phyloP scores from a whole-genome alignment of 1,140 invertebrate genomes.

The Drosophila baimaii region DNA sequence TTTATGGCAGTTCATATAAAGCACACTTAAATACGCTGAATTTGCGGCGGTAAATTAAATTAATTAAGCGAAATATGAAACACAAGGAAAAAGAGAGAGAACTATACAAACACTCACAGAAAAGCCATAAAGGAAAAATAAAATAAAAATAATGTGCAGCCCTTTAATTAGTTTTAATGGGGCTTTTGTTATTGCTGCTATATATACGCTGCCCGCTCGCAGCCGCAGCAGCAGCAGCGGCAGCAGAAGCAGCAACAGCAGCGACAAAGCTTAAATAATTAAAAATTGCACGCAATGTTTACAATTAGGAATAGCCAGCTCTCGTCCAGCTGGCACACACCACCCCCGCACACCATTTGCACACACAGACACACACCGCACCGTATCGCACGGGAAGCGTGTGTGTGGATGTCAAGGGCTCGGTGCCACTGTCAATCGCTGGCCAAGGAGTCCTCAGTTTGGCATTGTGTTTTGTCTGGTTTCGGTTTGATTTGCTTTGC shows the following conservation, averaged over 20 bases:
- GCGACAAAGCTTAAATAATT: slow-evolving; percentile 81
- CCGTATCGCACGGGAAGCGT: too few species aligned
- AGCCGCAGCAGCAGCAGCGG: slow-evolving; percentile 10
- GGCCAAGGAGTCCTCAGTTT: slow-evolving; percentile 75
- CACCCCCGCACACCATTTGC: slow-evolving; percentile 18
- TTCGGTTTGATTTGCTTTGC: slow-evolving; percentile 47
- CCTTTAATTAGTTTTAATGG: slow-evolving; percentile 83
- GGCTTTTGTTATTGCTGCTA: slow-evolving; percentile 60
- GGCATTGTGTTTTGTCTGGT: slow-evolving; percentile 68
- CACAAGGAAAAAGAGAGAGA: slow-evolving; percentile 32
- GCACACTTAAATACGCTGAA: slow-evolving; percentile 75
- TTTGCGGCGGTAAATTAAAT: slow-evolving; percentile 75
- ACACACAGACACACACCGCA: neutral
- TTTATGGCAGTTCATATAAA: slow-evolving; percentile 81
- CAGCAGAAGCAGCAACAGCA: slow-evolving; percentile 22
- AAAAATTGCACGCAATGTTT: slow-evolving; percentile 84
- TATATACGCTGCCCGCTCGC: slow-evolving; percentile 14
- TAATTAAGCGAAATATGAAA: slow-evolving; percentile 78
- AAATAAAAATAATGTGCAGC: slow-evolving; percentile 76
- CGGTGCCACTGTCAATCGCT: slow-evolving; percentile 43
- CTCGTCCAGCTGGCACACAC: slow-evolving; percentile 38
- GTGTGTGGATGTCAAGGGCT: slow-evolving; percentile 40
- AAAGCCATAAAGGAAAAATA: slow-evolving; percentile 62
- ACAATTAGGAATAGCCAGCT: slow-evolving; percentile 80
- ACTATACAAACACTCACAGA: slow-evolving; percentile 50